Conservation (phyloP, 2,113 vertebrate genomes). For the Tichodroma muraria region DNA sequence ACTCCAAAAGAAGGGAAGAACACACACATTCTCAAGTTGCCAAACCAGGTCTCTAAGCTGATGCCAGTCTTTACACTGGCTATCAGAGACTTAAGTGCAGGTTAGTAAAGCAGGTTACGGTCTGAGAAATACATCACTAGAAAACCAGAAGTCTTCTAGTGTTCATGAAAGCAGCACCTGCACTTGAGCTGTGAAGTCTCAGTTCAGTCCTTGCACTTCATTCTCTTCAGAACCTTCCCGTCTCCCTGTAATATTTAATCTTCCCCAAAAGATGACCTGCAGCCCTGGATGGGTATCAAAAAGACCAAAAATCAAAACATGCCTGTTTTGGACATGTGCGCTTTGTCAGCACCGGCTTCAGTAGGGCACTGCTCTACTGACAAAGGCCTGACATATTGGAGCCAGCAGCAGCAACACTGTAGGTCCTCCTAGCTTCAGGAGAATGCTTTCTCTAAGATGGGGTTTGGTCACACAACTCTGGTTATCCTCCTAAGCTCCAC, state of each 20-base stretch:
- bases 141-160: not conserved
- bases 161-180: not conserved
- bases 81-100: not conserved
- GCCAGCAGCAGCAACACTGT: not conserved
- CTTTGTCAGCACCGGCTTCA: not conserved
- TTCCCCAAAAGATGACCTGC: not conserved
- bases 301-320: not conserved
- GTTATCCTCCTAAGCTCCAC: not conserved
- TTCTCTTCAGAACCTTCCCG: not conserved
- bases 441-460: not conserved
- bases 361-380: not conserved
- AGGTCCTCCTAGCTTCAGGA: not conserved
- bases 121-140: not conserved
- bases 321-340: not conserved
- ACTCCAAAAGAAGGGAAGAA: not conserved
- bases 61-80: not conserved
- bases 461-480: not conserved
- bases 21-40: not conserved
- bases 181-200: not conserved
- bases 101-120: not conserved
- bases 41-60: not conserved
- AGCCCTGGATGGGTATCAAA: not conserved
- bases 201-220: not conserved
- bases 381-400: rapidly evolving
- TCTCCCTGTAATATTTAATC: not conserved